Conservation (phyloP, 2,113 vertebrate species). For the Agapornis roseicollis region DNA sequence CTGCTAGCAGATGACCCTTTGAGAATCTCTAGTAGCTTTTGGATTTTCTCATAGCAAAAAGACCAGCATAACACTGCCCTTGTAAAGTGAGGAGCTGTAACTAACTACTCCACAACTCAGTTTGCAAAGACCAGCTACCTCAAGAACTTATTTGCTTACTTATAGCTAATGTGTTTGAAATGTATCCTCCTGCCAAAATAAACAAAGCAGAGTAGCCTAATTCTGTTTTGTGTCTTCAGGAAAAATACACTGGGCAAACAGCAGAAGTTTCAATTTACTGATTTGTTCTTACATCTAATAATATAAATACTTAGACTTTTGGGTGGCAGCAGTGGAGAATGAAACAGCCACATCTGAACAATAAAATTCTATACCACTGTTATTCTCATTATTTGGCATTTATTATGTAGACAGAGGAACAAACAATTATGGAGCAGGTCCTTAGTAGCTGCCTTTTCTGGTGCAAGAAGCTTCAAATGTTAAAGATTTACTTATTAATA, state of each 20-base stretch:
- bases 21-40: neutral
- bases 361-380: neutral
- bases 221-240: neutral
- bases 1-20: neutral
- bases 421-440: neutral
- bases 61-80: neutral
- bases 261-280: neutral
- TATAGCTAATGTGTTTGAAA: neutral
- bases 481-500: conserved; percentile 77
- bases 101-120: neutral
- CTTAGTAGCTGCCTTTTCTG: neutral
- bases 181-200: neutral
- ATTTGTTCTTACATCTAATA: neutral
- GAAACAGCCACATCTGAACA: neutral
- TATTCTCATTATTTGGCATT: neutral
- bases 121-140: neutral
- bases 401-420: neutral
- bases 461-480: neutral
- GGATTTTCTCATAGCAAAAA: neutral
- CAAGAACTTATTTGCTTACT: neutral
- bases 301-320: neutral
- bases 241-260: neutral
- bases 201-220: neutral
- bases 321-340: neutral
- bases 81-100: neutral